phyloP scores from a whole-genome alignment of 2,113 vertebrate species.

The Oryctolagus cuniculus region DNA sequence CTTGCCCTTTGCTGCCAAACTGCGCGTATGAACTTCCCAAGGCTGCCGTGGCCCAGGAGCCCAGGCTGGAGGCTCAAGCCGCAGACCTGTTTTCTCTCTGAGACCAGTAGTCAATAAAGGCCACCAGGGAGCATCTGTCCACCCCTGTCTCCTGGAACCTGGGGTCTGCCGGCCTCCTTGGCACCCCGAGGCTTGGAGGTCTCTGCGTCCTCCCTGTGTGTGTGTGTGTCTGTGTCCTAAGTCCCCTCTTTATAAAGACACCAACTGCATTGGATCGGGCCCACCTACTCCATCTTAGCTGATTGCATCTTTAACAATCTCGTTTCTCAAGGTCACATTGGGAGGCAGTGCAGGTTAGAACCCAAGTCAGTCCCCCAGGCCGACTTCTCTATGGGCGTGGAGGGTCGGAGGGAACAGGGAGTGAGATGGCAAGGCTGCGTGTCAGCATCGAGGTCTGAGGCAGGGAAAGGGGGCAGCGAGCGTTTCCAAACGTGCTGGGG shows the following conservation, averaged over 20 bases:
- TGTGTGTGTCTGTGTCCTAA: neutral
- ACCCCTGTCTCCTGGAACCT: rapidly evolving
- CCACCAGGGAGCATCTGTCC: neutral
- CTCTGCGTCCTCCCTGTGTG: neutral
- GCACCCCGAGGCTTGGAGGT: neutral
- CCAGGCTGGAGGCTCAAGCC: neutral
- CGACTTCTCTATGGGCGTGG: neutral
- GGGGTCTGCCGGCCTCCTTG: neutral
- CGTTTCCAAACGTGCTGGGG: neutral
- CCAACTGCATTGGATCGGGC: neutral
- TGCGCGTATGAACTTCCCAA: neutral
- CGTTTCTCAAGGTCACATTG: neutral
- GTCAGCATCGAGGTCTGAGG: neutral
- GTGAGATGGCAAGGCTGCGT: neutral
- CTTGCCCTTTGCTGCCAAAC: neutral
- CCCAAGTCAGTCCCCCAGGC: neutral
- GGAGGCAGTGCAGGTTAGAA: neutral
- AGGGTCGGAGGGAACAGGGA: neutral
- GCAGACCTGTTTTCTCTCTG: neutral
- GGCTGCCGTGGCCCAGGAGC: neutral
- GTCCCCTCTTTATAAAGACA: neutral
- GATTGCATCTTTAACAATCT: neutral
- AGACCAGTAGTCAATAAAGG: neutral
- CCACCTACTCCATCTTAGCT: neutral
- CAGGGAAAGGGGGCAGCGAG: neutral